A percentile compares a stretch with the other conserved stretches of the same genome.
These are phyloP conservation scores for Cettia cetti DNA, from an alignment of 2,113 vertebrate species.

Conservation along the genomic window DNA sequence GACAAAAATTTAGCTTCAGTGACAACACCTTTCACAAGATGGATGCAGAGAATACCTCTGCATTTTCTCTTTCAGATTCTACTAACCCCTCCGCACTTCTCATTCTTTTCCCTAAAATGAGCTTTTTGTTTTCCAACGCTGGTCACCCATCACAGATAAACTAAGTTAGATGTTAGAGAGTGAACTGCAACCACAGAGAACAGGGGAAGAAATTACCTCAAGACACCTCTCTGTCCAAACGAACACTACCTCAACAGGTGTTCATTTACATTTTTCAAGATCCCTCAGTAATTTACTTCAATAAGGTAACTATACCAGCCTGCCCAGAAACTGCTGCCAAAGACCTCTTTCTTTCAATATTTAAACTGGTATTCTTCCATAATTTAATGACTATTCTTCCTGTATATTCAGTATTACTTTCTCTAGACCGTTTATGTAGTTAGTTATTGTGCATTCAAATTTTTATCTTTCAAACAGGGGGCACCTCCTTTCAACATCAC, in stretches of 20 bases:
- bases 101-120: background rate
- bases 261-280: background rate
- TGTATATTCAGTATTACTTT: background rate
- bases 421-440: background rate
- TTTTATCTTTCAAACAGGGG: background rate
- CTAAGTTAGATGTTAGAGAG: background rate
- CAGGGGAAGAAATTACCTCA: background rate
- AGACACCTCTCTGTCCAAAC: background rate
- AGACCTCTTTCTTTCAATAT: background rate
- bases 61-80: background rate
- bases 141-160: background rate
- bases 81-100: background rate
- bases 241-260: background rate
- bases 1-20: background rate
- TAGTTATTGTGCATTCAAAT: background rate
- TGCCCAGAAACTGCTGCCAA: background rate
- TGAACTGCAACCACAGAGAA: background rate
- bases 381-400: background rate
- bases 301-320: background rate
- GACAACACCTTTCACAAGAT: background rate
- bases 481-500: background rate
- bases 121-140: background rate
- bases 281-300: background rate
- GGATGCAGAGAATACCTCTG: accelerated
- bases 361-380: background rate